These are phyloP conservation scores for Salvelinus alpinus DNA, from an alignment of 2,113 vertebrate species.

Conservation along the genomic window DNA sequence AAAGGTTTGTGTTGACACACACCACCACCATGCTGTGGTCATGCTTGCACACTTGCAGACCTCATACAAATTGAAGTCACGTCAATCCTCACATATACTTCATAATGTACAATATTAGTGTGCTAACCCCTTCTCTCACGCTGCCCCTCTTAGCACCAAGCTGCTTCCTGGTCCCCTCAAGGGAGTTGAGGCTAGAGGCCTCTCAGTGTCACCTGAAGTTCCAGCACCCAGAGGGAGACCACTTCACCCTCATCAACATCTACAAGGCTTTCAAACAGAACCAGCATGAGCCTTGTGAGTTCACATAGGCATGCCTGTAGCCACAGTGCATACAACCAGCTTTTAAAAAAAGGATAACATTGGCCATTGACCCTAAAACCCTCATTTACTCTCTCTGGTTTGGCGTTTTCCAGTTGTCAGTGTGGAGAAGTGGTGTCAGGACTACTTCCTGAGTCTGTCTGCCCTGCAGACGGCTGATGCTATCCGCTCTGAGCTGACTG, in stretches of 20 bases:
- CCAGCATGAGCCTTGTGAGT: slow-evolving; percentile 69
- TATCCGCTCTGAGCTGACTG: slow-evolving; percentile 75
- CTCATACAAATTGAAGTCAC: no score
- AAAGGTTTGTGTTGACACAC: no score
- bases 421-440: slow-evolving; percentile 81
- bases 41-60: no score
- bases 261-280: slow-evolving; percentile 82
- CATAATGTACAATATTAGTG: no score
- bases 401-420: slow-evolving; percentile 63
- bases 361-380: neutral
- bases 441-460: slow-evolving; percentile 74
- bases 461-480: slow-evolving; percentile 78
- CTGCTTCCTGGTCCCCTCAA: slow-evolving; percentile 75
- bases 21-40: no score
- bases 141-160: slow-evolving; percentile 73
- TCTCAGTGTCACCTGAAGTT: slow-evolving; percentile 74
- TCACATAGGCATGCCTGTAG: neutral
- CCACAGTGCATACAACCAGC: no score
- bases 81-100: no score
- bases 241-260: slow-evolving; percentile 86
- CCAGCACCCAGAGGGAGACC: slow-evolving; percentile 87
- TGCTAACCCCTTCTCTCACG: no score
- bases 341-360: neutral
- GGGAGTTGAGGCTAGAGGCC: slow-evolving; percentile 74
- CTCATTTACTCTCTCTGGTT: neutral